These are phyloP conservation scores for Blomia tropicalis DNA, from an alignment of 2,888 invertebrate genomes.

Conservation along the genomic window DNA sequence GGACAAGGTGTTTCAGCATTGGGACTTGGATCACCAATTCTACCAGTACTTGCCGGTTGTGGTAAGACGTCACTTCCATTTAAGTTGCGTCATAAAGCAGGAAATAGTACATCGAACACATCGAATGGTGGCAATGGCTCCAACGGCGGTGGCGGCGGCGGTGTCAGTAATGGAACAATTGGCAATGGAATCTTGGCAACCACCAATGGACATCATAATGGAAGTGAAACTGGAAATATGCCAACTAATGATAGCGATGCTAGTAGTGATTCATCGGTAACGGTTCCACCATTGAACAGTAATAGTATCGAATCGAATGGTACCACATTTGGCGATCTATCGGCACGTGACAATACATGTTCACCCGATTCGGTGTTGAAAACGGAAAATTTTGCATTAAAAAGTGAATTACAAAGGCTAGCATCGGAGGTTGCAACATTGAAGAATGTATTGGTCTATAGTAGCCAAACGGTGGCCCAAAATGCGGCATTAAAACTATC, in stretches of 20 bases:
- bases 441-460: constrained; percentile 39
- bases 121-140: constrained; percentile 45
- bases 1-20: constrained; percentile 30
- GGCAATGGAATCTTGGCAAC: not conserved
- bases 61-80: constrained; percentile 53
- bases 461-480: not conserved
- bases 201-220: not conserved
- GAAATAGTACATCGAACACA: constrained; percentile 41
- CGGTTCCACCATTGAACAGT: constrained; percentile 6
- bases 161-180: not conserved
- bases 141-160: not conserved
- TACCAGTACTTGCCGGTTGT: not conserved
- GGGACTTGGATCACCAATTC: constrained; percentile 33
- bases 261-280: constrained; percentile 43
- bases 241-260: constrained; percentile 39
- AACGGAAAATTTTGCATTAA: constrained; percentile 42
- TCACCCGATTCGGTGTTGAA: constrained; percentile 32
- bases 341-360: constrained; percentile 3
- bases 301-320: constrained; percentile 7
- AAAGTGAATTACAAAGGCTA: constrained; percentile 62
- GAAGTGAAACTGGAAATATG: too few species aligned
- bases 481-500: not conserved
- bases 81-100: constrained; percentile 73
- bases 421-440: constrained; percentile 79
- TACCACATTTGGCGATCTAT: not conserved